Conservation (phyloP, 2,888 invertebrate species). For the Dryadula phaetusa region DNA sequence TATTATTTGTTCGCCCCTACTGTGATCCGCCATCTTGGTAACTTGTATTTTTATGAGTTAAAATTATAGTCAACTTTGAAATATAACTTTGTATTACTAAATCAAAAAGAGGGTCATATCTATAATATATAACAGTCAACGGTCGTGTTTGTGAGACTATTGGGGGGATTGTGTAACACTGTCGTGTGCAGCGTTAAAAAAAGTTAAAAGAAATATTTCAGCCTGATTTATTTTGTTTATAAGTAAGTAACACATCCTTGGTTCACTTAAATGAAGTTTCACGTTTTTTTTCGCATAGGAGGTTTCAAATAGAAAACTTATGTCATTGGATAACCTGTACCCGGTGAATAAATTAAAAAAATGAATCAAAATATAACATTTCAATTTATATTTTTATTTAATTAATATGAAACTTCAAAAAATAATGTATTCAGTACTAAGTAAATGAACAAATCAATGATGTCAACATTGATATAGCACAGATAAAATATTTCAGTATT, state of each 20-base stretch:
- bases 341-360: too few species aligned
- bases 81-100: constrained; percentile 39
- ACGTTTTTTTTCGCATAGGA: too few species aligned
- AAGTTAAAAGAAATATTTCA: background rate
- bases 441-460: background rate
- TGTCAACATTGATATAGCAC: background rate
- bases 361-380: too few species aligned
- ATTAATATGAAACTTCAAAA: too few species aligned
- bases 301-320: too few species aligned
- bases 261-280: too few species aligned
- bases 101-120: constrained; percentile 26
- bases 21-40: constrained; percentile 72
- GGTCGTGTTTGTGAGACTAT: constrained; percentile 13
- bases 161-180: constrained; percentile 15
- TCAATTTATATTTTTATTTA: too few species aligned
- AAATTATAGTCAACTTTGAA: constrained; percentile 53
- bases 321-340: too few species aligned
- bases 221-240: background rate
- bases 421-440: too few species aligned
- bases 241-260: too few species aligned
- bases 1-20: constrained; percentile 76
- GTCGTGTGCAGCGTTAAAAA: background rate
- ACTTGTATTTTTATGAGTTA: constrained; percentile 55
- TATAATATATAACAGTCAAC: constrained; percentile 6
- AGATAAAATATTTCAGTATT: too few species aligned